Evolutionary conservation across 2,797 vertebrate genomes (phyloP).

Genomic region (Synaphobranchus kaupii): DNA sequence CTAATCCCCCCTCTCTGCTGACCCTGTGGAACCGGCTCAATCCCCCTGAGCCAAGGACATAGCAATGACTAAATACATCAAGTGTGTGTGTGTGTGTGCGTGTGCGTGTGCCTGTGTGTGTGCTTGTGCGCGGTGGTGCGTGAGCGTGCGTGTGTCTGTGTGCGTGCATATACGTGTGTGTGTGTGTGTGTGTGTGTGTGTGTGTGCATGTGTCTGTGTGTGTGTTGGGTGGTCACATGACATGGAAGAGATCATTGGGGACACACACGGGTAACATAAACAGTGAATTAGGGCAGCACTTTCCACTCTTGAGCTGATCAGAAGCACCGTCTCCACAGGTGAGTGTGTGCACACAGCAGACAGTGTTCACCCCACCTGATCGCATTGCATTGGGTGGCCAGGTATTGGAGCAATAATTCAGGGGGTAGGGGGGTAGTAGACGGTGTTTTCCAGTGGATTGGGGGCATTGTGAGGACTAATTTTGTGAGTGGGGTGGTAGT

Average conservation of each 20-base stretch:
- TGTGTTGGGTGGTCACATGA: neutral
- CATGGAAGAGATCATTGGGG: neutral
- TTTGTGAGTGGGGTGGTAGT: too few relatives aligned
- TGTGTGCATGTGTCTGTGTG: neutral
- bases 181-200: neutral
- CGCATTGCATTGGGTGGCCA: too few relatives aligned
- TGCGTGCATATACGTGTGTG: neutral
- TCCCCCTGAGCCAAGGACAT: conserved; percentile 9
- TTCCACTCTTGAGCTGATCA: neutral
- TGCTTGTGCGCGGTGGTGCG: neutral
- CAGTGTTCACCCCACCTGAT: too few relatives aligned
- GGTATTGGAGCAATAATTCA: too few relatives aligned
- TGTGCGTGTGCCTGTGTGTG: neutral
- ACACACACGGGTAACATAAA: conserved; percentile 17
- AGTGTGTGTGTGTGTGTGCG: neutral
- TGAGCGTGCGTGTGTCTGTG: neutral
- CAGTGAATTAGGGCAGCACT: neutral
- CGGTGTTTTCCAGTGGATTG: too few relatives aligned
- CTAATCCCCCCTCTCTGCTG: conserved; percentile 36
- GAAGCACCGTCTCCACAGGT: neutral
- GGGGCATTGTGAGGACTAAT: too few relatives aligned
- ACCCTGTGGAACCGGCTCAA: conserved; percentile 37
- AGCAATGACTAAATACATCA: neutral
- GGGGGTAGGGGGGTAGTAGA: neutral
- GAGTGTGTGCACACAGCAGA: neutral